Evolutionary conservation across 1,140 invertebrate species (phyloP), one percentile per base, ranked within the genome.

Genomic region (Rhagoletis pomonella): DNA sequence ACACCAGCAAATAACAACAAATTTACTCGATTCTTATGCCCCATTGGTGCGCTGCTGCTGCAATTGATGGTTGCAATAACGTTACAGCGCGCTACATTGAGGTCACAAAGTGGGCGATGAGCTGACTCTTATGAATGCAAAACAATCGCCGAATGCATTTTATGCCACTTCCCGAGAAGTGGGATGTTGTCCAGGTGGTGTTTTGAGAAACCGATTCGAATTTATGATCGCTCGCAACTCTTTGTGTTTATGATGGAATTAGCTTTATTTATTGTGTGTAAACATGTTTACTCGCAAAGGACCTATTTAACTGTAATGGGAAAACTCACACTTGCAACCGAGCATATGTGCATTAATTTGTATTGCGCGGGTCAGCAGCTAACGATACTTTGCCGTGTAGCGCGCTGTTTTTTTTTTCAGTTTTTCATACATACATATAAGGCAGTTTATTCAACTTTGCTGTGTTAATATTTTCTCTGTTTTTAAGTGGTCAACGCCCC

Each of bases 231-330:
- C 2, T 14, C 44, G 12, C 44, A 17, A 55, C 50, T 55, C 42
- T 14, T 47, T 73, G 6, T 47, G 67, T 73, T 73, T 73, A 73
- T 73, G 67, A 44, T 73, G 67, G 67, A 44, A 73, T 73, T 73
- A 73, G 47, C n/a, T 81, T 29, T 81, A 81, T 81, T 81, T 81
- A 81, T 58, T 81, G 73, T 55, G 73, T 81, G 5, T 50, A 81
- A 81, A 81, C 73, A 81, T 55, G 73, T 81, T 55, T 55, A 29
- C 73, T 55, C 73, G 73, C 47, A 55, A 81, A 81, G 73, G 73
- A 81, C 73, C 7, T 47, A 55, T 81, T 81, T 55, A 81, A 50
- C 17, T 55, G 50, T 55, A 55, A 9, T 50, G 50, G 4, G 50
- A 4, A 55, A 55, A 55, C 50, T 55, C 1, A 55, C 50, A 55